Evolutionary conservation across 2,888 invertebrate species (phyloP), one percentile per base, ranked within the genome.

Genomic region (Oegoconia quadripuncta): DNA sequence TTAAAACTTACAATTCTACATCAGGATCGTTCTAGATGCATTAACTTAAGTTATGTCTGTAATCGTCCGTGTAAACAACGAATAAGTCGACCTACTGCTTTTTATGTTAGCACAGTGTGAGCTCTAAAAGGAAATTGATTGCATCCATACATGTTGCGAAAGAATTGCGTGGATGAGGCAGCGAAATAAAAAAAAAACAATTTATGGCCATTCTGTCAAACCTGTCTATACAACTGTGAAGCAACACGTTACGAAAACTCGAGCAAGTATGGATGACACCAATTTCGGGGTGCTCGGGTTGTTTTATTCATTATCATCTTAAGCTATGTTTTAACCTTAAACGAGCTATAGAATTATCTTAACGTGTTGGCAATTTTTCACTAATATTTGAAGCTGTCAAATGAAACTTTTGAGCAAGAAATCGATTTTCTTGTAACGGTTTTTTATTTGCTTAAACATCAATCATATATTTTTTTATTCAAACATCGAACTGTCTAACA

Each of bases 321-420:
- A 11, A 13, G 29, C 31, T 42, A 38, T 31, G 36, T 40, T 29
- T 22, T 12, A 37, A 32, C 34, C 33, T 37, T 41, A 43, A 44
- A 37, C 37, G 14, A 13, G 12, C 31, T 37, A 26, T 22, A 13
- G 26, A 18, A 28, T 20, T 33, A 27, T 17, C 9, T 32, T 32
- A 22, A 14, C 18, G 23, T 20, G 30, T 33, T 73, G 66, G 65
- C 67, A 64, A 56, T 61, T 52, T 56, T 59, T 45, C 72, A 78
- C 78, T 76, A 76, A 66, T 60, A 73, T 71, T 48, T 50, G 55
- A 81, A 81, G 79, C 81, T 72, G 73, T 63, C 57, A 49, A 52
- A 39, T 42, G 44, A 47, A 33, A 41, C 40, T 43, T 48, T 48
- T 39, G 74, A n/a, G n/a, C 71, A 76, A 67, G 68, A 66, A 64